Conservation (phyloP, 2,888 invertebrate species). For the Sesamia inferens region DNA sequence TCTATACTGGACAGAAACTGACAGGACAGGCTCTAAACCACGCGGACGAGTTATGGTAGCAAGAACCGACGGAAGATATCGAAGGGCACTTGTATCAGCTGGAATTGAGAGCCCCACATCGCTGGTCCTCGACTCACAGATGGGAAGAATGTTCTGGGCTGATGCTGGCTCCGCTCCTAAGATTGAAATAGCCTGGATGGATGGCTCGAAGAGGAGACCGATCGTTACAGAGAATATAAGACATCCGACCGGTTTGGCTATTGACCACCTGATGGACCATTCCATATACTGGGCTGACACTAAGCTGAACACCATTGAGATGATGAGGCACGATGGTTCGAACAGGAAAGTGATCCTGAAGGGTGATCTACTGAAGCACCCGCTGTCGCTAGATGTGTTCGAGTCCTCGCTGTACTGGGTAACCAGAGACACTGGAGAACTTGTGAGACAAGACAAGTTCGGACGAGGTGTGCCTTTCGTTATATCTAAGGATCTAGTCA, state of each 20-base stretch:
- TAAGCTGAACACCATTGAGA: constrained; percentile 97
- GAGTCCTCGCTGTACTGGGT: constrained; percentile 98
- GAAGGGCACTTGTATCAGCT: constrained; percentile 94
- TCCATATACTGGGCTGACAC: constrained; percentile 98
- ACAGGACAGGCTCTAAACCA: constrained; percentile 93
- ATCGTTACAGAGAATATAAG: constrained; percentile 95
- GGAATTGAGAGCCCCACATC: constrained; percentile 97
- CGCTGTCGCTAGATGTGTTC: constrained; percentile 97
- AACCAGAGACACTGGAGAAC: constrained; percentile 96
- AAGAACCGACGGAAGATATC: constrained; percentile 96
- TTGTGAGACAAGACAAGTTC: constrained; percentile 98
- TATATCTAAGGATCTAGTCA: constrained; percentile 95
- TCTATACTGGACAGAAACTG: constrained; percentile 97
- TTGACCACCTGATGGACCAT: constrained; percentile 97
- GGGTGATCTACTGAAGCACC: constrained; percentile 94
- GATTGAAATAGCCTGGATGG: constrained; percentile 99
- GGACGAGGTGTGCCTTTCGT: constrained; percentile 97
- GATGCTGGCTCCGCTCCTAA: constrained; percentile 97
- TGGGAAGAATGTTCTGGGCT: constrained; percentile 97
- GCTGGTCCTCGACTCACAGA: constrained; percentile 95
- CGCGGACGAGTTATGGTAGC: constrained; percentile 96
- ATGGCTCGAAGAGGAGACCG: constrained; percentile 96
- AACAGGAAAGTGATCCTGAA: constrained; percentile 93
- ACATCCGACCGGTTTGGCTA: constrained; percentile 96
- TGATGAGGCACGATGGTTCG: constrained; percentile 95